Evolutionary conservation across 1,140 invertebrate genomes (phyloP), one percentile per base, ranked within the genome.

Genomic region (Zophobas atratus): DNA sequence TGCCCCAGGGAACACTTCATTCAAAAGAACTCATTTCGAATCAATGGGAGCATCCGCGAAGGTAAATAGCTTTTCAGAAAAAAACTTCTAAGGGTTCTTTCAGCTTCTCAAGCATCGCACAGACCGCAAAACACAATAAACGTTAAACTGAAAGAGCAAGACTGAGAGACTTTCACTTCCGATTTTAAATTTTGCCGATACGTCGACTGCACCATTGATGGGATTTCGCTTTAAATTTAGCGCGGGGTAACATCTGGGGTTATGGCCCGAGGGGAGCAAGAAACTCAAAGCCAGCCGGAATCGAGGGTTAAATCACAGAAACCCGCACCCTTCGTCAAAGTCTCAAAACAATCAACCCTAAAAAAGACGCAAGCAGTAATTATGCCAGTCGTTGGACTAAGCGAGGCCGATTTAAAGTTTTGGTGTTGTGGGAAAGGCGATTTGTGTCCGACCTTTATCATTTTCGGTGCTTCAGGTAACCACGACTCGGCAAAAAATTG

Each of bases 271-370:
- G 36, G 56, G 60, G 39, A 20, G 39, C 39, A 67, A 67, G 60
- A 67, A 39, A 36, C 60, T 41, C 20, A 20, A 51, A 51, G 2
- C 4, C 20, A 39, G 6, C 60, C 33, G 38, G 39, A 67, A 67
- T 43, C 56, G 39, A 43, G 60, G 60, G 60, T 67, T 67, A 67
- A 43, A 67, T 67, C 60, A 67, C 39, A n/a, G 60, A 67, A 67
- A 67, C 43, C n/a, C 60, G 39, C 38, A 67, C 39, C 60, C 60
- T 67, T 67, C 43, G 60, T 67, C 60, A 43, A 43, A 67, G 38
- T 67, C 39, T 41, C 60, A 38, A 67, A 67, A 67, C 60, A 67
- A 67, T 33, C 20, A 39, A 3, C 55, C 32, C 1, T 35, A 39
- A 4, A 43, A 67, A 67, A 67, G 20, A 20, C 20, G 39, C 6